These are phyloP conservation scores for Tethea ocularis DNA, from an alignment of 2,888 invertebrate genomes.

Conservation along the genomic window DNA sequence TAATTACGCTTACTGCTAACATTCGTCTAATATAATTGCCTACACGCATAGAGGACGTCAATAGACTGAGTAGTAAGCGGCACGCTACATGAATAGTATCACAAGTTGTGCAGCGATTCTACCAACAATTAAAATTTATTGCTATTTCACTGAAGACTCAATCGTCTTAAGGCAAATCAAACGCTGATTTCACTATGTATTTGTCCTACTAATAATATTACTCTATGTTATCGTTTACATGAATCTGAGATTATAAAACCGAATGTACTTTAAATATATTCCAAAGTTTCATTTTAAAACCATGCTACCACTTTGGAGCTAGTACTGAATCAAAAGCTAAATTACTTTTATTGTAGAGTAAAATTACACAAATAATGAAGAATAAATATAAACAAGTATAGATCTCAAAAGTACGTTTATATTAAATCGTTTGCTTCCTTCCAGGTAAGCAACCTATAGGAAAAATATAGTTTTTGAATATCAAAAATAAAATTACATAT, in stretches of 20 bases:
- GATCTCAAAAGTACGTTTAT: conserved; percentile 72
- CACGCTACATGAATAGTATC: conserved; percentile 75
- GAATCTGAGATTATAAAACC: conserved; percentile 38
- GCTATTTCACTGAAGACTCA: conserved; percentile 75
- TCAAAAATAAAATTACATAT: conserved; percentile 76
- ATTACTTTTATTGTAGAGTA: conserved; percentile 38
- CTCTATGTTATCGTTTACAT: conserved; percentile 39
- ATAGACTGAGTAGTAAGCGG: conserved; percentile 75
- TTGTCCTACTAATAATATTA: conserved; percentile 37
- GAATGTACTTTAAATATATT: conserved; percentile 47
- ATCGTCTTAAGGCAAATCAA: conserved; percentile 76
- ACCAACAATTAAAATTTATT: conserved; percentile 74
- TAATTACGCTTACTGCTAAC: conserved; percentile 71
- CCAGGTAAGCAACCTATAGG: conserved; percentile 64
- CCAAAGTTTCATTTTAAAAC: conserved; percentile 35
- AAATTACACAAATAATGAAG: conserved; percentile 65
- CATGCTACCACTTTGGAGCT: conserved; percentile 46
- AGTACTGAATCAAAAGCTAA: conserved; percentile 60
- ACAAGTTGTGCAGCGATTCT: conserved; percentile 75
- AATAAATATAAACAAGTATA: conserved; percentile 63
- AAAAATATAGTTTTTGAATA: conserved; percentile 78
- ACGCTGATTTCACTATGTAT: conserved; percentile 57
- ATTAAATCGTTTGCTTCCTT: conserved; percentile 66
- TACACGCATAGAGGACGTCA: conserved; percentile 76
- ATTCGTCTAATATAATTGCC: conserved; percentile 80